Conservation (phyloP, 2,888 invertebrate genomes). For the Geotrupes spiniger region DNA sequence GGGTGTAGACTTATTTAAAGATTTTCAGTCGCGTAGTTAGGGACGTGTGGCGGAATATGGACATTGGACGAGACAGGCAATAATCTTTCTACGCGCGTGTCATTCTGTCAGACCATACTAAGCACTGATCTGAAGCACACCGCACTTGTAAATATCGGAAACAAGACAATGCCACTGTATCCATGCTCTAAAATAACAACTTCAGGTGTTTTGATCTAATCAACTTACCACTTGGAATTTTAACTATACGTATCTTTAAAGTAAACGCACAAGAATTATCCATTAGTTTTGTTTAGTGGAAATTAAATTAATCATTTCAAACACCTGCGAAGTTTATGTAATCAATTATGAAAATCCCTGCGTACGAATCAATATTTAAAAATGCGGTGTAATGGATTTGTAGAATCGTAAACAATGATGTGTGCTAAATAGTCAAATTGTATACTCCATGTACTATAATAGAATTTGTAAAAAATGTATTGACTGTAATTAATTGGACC, state of each 20-base stretch:
- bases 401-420: no score
- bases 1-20: constrained; percentile 7
- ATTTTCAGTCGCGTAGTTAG: constrained; percentile 2
- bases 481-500: no score
- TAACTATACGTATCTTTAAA: constrained; percentile 1
- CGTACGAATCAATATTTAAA: no score
- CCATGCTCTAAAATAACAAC: constrained; percentile 2
- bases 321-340: no score
- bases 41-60: constrained; percentile 12
- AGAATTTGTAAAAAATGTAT: no score
- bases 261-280: not conserved
- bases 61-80: constrained; percentile 26
- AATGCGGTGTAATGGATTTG: no score
- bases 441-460: no score
- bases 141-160: constrained; percentile 25
- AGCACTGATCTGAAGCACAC: constrained; percentile 25
- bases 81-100: constrained; percentile 38
- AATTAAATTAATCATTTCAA: no score
- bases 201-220: constrained; percentile 8
- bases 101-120: constrained; percentile 31
- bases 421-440: no score
- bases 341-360: no score
- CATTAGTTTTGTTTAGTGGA: no score
- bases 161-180: constrained; percentile 24
- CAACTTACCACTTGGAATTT: constrained; percentile 1